Percentiles rank a stretch among this genome's conserved stretches.
phyloP scores from a whole-genome alignment of 2,888 invertebrate genomes.

The Brenthis hecate region DNA sequence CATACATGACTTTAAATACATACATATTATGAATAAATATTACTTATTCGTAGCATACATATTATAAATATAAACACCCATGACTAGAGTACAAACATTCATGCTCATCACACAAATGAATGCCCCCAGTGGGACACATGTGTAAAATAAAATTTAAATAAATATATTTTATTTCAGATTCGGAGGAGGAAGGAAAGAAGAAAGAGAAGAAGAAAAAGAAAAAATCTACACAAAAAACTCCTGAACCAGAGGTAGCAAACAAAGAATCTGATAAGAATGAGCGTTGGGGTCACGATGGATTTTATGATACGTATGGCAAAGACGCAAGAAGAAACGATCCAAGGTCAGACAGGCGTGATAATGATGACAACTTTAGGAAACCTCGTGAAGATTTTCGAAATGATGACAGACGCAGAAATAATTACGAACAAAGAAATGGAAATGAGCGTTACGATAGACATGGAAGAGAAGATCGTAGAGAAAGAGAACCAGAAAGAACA shows the following conservation, averaged over 20 bases:
- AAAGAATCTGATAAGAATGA: slow-evolving; percentile 49
- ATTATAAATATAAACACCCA: too few species aligned
- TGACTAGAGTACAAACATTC: too few species aligned
- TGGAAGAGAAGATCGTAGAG: slow-evolving; percentile 32
- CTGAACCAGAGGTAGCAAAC: slow-evolving; percentile 43
- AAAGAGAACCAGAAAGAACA: slow-evolving; percentile 23
- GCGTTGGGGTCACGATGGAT: slow-evolving; percentile 75
- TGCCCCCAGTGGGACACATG: too few species aligned
- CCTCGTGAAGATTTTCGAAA: slow-evolving; percentile 46
- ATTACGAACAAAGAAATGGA: slow-evolving; percentile 37
- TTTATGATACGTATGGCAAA: slow-evolving; percentile 72
- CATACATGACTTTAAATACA: too few species aligned
- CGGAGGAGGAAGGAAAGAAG: slow-evolving; percentile 53
- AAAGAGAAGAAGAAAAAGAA: slow-evolving; percentile 58
- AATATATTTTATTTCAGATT: slow-evolving; percentile 48
- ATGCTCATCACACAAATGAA: too few species aligned
- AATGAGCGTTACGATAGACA: slow-evolving; percentile 32
- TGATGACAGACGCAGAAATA: slow-evolving; percentile 36
- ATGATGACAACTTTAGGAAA: slow-evolving; percentile 51
- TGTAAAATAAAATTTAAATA: too few species aligned
- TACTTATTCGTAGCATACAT: too few species aligned
- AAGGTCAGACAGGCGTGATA: slow-evolving; percentile 46
- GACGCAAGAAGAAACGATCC: slow-evolving; percentile 58
- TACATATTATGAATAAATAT: too few species aligned
- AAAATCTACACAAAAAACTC: slow-evolving; percentile 48